A percentile compares a stretch with the other conserved stretches of the same genome.
Conservation (phyloP, 2,113 vertebrate genomes). For the Gorilla gorilla region DNA sequence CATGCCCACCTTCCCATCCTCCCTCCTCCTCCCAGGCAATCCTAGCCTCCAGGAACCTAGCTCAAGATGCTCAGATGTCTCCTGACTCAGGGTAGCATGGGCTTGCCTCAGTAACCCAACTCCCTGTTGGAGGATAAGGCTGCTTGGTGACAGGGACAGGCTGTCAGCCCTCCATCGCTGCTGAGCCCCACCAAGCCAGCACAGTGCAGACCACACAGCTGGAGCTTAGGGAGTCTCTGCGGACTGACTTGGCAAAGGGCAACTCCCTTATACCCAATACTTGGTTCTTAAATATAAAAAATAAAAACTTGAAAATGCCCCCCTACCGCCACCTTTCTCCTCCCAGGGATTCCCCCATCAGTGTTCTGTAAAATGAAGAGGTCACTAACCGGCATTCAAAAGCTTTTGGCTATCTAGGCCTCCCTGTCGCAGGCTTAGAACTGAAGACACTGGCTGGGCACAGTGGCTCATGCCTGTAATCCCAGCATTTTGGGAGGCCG, state of each 20-base stretch:
- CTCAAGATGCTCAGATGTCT: not conserved
- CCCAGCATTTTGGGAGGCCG: too few relatives aligned
- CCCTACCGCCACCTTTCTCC: not conserved
- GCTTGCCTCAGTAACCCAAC: not conserved
- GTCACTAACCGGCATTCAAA: not conserved
- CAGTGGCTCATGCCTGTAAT: too few relatives aligned
- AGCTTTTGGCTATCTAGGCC: not conserved
- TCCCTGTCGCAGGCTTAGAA: not conserved
- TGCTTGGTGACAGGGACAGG: not conserved
- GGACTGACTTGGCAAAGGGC: not conserved
- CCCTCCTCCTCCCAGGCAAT: not conserved
- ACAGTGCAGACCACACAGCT: not conserved
- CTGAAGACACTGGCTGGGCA: not conserved
- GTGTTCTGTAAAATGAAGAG: not conserved
- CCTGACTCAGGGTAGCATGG: not conserved
- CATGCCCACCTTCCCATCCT: not conserved
- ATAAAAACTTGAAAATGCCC: not conserved
- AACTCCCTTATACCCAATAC: not conserved
- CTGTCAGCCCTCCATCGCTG: not conserved
- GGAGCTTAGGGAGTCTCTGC: not conserved
- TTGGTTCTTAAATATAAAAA: constrained; percentile 22
- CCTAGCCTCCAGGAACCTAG: not conserved
- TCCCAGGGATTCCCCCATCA: not conserved
- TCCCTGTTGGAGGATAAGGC: not conserved
- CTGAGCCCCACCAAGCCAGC: not conserved